Percentiles rank a stretch among this genome's conserved stretches.
Evolutionary conservation across 2,888 invertebrate genomes (phyloP).

Genomic region (Thera obeliscata): DNA sequence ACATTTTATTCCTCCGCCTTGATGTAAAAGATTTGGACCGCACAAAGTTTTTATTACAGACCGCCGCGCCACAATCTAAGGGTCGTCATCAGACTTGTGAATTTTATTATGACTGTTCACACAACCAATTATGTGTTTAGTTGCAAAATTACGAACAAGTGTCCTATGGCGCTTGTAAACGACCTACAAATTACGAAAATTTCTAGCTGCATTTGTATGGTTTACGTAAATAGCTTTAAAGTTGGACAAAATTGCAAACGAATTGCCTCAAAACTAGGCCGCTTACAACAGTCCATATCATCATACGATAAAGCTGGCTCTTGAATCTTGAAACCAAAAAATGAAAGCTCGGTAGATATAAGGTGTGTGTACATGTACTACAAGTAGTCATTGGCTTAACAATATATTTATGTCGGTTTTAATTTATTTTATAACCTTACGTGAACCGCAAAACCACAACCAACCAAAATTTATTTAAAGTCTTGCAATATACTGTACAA

Average conservation of each 20-base stretch:
- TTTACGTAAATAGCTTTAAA: neutral
- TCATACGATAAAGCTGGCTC: no score
- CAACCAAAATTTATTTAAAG: no score
- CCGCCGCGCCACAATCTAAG: slow-evolving; percentile 40
- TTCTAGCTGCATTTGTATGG: neutral
- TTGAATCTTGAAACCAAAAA: no score
- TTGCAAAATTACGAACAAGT: slow-evolving; percentile 8
- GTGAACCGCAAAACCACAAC: no score
- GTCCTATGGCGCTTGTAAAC: neutral
- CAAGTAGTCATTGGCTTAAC: no score
- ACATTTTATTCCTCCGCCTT: slow-evolving; percentile 35
- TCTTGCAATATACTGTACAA: neutral
- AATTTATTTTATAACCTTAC: no score
- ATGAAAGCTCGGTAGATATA: no score
- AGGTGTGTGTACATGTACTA: no score
- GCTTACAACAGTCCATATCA: no score
- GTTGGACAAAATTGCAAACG: neutral
- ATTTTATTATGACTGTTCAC: slow-evolving; percentile 38
- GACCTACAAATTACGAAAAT: neutral
- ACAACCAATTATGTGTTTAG: slow-evolving; percentile 34
- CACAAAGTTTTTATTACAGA: slow-evolving; percentile 48
- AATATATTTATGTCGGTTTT: no score
- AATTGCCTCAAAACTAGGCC: neutral
- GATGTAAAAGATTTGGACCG: slow-evolving; percentile 41
- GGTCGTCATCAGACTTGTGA: slow-evolving; percentile 50